Evolutionary conservation across 2,113 vertebrate species (phyloP).

Genomic region (Polyodon spathula): DNA sequence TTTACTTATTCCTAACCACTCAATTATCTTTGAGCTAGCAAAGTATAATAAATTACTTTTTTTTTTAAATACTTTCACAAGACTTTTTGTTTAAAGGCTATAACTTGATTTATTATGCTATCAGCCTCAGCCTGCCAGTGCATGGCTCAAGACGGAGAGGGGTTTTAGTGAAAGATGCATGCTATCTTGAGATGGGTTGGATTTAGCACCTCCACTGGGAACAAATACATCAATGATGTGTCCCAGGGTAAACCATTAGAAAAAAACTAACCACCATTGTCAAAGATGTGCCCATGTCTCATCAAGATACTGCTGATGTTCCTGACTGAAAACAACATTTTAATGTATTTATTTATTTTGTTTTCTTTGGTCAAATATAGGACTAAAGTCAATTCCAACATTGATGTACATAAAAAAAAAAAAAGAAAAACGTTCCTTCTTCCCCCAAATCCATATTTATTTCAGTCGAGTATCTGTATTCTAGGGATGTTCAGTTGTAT

Average conservation of each 20-base stretch:
- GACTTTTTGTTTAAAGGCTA: constrained; percentile 58
- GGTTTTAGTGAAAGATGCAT: constrained; percentile 55
- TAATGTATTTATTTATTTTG: constrained; percentile 12
- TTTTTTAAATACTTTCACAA: constrained; percentile 37
- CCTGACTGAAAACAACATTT: constrained; percentile 27
- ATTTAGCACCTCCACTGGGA: constrained; percentile 64
- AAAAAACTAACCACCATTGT: constrained; percentile 50
- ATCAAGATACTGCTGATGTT: constrained; percentile 45
- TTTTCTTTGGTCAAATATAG: no score
- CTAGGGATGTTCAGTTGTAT: no score
- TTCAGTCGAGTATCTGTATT: no score
- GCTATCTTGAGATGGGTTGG: constrained; percentile 60
- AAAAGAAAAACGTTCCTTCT: no score
- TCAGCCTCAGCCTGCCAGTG: constrained; percentile 52
- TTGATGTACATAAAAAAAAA: no score
- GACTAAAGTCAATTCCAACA: no score
- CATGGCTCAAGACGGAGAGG: constrained; percentile 48
- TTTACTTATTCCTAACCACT: constrained; percentile 24
- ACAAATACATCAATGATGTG: constrained; percentile 64
- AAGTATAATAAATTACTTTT: constrained; percentile 63
- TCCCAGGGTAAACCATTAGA: constrained; percentile 54
- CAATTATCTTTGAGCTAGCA: constrained; percentile 63
- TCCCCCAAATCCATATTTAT: no score
- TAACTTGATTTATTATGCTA: constrained; percentile 71
- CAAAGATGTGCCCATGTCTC: constrained; percentile 55